Evolutionary conservation across 1,140 invertebrate species (phyloP), one percentile per base, ranked within the genome.

Genomic region (Drosophila ercepeae): DNA sequence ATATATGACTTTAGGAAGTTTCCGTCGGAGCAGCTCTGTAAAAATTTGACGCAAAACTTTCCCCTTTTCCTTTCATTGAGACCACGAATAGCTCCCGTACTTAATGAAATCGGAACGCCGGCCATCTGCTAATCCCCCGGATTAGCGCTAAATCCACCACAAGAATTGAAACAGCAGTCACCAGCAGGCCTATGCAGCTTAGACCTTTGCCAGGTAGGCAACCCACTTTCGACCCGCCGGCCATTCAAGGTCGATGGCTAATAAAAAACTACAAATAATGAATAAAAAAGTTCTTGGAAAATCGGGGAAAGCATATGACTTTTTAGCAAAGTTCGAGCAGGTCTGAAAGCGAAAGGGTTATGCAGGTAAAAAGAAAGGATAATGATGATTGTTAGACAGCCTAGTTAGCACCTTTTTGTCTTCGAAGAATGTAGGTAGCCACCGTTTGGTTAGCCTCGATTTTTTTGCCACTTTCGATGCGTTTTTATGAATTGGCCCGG

Each of bases 341-440:
- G 50, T 39, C 32, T 18, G 69, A 78, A 64, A 71, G 64, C 60
- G 44, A 14, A 2, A 21, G 13, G 27, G 6, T n/a, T 53, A 32
- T 23, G 16, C 50, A 58, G 39, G 60, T 55, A 57, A 16, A 21
- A 34, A 70, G 49, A 39, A 13, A 25, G 14, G 34, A 61, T 84
- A 86, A 86, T 84, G 64, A 74, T 64, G 55, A 55, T 74, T 46
- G 45, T 64, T 54, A 39, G 46, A 32, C 55, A 58, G 60, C 60
- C 63, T 74, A 84, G 58, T 89, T 89, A 89, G 76, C 84, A 89
- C 79, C 84, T 84, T 84, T 84, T 89, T 89, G 76, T 89, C 59
- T 89, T 89, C 78, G 84, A 88, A 88, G 83, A 88, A 86, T 86
- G 67, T 54, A 57, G 71, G 51, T 45, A 53, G 55, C 42, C 21